Conservation (phyloP, 2,797 vertebrate genomes). For the Lepus townsendii region DNA sequence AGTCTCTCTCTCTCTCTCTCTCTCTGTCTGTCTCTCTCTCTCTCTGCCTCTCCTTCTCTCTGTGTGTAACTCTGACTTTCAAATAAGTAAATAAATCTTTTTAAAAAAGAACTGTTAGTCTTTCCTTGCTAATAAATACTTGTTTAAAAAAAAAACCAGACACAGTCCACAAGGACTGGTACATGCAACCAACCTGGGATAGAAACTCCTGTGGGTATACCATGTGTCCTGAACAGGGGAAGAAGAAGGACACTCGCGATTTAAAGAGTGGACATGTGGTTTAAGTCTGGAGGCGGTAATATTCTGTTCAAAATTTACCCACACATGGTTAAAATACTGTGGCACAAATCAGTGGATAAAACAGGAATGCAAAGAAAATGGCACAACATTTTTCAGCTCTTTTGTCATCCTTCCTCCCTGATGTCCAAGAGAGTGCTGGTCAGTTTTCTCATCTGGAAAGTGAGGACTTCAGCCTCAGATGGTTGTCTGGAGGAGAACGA, state of each 20-base stretch:
- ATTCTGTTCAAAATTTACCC: not conserved
- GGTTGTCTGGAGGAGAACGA: not conserved
- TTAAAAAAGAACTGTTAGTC: no score
- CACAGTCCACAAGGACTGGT: no score
- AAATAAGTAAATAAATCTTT: no score
- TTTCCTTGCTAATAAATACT: no score
- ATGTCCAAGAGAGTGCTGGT: not conserved
- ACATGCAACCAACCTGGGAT: no score
- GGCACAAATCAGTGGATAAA: not conserved
- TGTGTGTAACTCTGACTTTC: no score
- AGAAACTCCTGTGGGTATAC: no score
- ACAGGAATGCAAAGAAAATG: not conserved
- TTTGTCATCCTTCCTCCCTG: not conserved
- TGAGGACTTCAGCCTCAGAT: not conserved
- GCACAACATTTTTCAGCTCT: not conserved
- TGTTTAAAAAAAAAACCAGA: no score
- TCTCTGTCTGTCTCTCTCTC: no score
- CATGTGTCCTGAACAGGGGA: not conserved
- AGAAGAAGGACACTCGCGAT: not conserved
- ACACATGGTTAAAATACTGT: not conserved
- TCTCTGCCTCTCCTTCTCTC: no score
- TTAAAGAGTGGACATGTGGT: not conserved
- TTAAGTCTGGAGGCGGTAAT: not conserved
- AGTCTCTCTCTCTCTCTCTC: no score
- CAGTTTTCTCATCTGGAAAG: not conserved